phyloP scores from a whole-genome alignment of 2,113 vertebrate genomes.

The Corythoichthys haematopterus region DNA sequence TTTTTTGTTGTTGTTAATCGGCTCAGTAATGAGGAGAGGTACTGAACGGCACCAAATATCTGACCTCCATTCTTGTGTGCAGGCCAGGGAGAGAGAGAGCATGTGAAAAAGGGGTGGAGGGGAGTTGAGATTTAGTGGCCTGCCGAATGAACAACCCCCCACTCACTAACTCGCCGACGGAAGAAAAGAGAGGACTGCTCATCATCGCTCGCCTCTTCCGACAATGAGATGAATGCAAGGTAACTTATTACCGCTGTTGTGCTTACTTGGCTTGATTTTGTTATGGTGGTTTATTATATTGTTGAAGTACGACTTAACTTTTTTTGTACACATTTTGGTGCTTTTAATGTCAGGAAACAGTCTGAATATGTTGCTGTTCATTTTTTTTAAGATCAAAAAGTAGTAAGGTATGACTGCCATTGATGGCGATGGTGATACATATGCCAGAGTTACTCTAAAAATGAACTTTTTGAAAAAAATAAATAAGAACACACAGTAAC shows the following conservation, averaged over 20 bases:
- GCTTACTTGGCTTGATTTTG: not conserved
- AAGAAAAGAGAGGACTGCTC: slow-evolving; percentile 55
- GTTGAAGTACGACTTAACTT: not conserved
- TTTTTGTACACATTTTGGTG: no score
- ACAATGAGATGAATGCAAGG: slow-evolving; percentile 65
- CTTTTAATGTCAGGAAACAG: no score
- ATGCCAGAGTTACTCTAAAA: no score
- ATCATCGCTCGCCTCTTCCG: slow-evolving; percentile 33
- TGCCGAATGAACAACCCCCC: slow-evolving; percentile 70
- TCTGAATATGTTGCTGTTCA: no score
- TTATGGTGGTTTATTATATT: not conserved
- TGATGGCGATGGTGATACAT: no score
- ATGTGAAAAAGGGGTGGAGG: slow-evolving; percentile 65
- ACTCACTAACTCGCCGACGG: slow-evolving; percentile 63
- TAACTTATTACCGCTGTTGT: slow-evolving; percentile 8
- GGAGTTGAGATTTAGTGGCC: slow-evolving; percentile 68
- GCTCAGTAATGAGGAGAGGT: slow-evolving; percentile 67
- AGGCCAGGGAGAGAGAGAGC: slow-evolving; percentile 26
- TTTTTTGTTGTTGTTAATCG: slow-evolving; percentile 47
- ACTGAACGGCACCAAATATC: slow-evolving; percentile 64
- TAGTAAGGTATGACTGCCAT: no score
- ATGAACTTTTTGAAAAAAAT: no score
- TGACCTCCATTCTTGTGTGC: slow-evolving; percentile 60
- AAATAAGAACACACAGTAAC: no score
- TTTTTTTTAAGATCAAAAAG: no score